phyloP scores from a whole-genome alignment of 53 echinoderm and acorn worm species.

The Patiria pectinifera region DNA sequence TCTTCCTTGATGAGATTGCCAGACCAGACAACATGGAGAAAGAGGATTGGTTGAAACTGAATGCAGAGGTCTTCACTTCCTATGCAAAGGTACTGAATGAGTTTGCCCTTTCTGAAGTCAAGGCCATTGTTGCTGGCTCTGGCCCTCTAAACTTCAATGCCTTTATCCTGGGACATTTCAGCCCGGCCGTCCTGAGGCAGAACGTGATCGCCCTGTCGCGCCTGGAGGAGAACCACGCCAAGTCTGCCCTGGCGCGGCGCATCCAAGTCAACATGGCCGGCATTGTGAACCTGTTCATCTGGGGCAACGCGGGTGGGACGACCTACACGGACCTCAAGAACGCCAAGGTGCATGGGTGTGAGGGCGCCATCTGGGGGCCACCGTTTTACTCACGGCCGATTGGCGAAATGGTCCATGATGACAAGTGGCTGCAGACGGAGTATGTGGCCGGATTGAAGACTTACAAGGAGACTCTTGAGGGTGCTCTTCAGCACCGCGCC shows the following conservation, averaged over 20 bases:
- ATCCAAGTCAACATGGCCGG: slow-evolving; percentile 91
- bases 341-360: slow-evolving; percentile 87
- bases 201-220: slow-evolving; percentile 88
- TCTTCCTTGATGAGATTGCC: slow-evolving; percentile 86
- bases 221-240: slow-evolving; percentile 88
- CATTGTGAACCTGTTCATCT: slow-evolving; percentile 82
- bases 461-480: slow-evolving; percentile 71
- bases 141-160: slow-evolving; percentile 94
- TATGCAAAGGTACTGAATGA: slow-evolving; percentile 83
- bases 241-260: slow-evolving; percentile 85
- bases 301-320: slow-evolving; percentile 92
- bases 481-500: slow-evolving; percentile 72
- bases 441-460: slow-evolving; percentile 75
- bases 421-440: slow-evolving; percentile 95
- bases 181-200: slow-evolving; percentile 81
- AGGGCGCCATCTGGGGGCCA: slow-evolving; percentile 98
- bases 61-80: slow-evolving; percentile 67
- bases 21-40: slow-evolving; percentile 74
- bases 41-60: slow-evolving; percentile 70
- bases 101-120: slow-evolving; percentile 75
- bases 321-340: slow-evolving; percentile 77
- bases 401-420: slow-evolving; percentile 93
- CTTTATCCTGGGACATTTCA: slow-evolving; percentile 79
- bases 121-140: slow-evolving; percentile 83
- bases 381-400: slow-evolving; percentile 89